Base-by-base conservation (phyloP, 2,888 invertebrate species). In the Tachina lurida region DNA sequence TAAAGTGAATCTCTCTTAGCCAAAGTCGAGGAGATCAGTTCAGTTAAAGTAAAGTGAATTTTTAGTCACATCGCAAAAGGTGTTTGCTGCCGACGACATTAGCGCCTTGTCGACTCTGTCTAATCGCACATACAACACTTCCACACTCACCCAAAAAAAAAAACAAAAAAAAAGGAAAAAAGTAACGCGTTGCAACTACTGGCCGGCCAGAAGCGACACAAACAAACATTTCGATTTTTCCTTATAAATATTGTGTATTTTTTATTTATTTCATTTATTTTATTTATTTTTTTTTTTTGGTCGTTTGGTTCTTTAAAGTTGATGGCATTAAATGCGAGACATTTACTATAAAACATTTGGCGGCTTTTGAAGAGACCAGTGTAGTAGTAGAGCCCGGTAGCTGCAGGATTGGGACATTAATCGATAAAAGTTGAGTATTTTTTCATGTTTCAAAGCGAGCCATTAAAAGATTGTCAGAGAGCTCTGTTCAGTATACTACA, bases 381-480 rank as follows among this genome's bases (percentile, higher is more conserved):
- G 7, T 31, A 82, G 7, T 31, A 82, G 79, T 79, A 87, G 87
- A 87, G 74, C 91, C 92, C 92, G 90, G 92, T 92, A 92, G 92
- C 92, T 89, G 91, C 92, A 91, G 90, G 90, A 91, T 91, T 90
- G 92, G 92, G 93, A 93, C 93, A 93, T 92, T 93, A 93, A 93
- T 93, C 92, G 92, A 92, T 92, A 93, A 93, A 92, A 93, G 91
- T 93, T 92, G 92, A 92, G 92, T 92, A 92, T 92, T 91, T 92
- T 92, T 92, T 92, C 92, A 91, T 92, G 92, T 92, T 92, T 90
- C 89, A 89, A 93, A 92, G 92, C 93, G 93, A 92, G 91, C 93
- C 93, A 92, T 92, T 92, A 92, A 93, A 91, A 91, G 92, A 93
- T 93, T 92, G 92, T 92, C 92, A 89, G 70, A 89, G 70, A 17